phyloP scores from a whole-genome alignment of 2,797 vertebrate genomes.

The Lithobates pipiens region DNA sequence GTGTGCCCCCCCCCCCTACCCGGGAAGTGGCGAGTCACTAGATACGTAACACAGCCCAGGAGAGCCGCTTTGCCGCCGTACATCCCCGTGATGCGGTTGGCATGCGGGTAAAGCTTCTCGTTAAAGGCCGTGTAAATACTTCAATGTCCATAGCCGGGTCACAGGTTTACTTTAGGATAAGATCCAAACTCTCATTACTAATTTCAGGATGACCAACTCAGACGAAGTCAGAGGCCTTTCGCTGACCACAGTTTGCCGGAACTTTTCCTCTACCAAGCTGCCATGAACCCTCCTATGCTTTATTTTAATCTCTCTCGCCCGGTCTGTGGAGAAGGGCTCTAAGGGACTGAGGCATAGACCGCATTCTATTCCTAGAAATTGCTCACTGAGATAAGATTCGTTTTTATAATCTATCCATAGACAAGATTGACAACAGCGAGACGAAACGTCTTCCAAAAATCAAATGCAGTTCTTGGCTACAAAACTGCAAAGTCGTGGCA shows the following conservation, averaged over 20 bases:
- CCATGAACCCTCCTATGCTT: neutral
- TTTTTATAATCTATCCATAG: slow-evolving; percentile 6
- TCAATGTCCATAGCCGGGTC: too few relatives aligned
- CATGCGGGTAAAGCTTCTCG: too few relatives aligned
- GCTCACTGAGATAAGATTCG: slow-evolving; percentile 1
- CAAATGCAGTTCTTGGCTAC: slow-evolving; percentile 5
- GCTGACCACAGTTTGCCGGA: neutral
- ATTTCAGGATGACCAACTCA: too few relatives aligned
- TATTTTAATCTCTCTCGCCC: neutral
- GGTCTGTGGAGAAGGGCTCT: neutral
- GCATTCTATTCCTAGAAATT: slow-evolving; percentile 17
- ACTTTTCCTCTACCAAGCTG: neutral
- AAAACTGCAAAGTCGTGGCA: neutral
- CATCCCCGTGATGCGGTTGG: too few relatives aligned
- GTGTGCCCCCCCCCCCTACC: too few relatives aligned
- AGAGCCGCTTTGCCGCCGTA: too few relatives aligned
- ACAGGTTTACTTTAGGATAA: too few relatives aligned
- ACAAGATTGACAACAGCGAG: neutral
- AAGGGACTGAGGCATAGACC: neutral
- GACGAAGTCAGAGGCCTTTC: too few relatives aligned
- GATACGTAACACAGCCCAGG: too few relatives aligned
- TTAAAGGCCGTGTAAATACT: too few relatives aligned
- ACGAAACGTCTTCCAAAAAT: neutral
- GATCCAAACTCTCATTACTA: too few relatives aligned
- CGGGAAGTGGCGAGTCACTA: too few relatives aligned